A percentile compares a stretch with the other conserved stretches of the same genome.
phyloP scores from a whole-genome alignment of 2,113 vertebrate species.

The Diadophis punctatus region DNA sequence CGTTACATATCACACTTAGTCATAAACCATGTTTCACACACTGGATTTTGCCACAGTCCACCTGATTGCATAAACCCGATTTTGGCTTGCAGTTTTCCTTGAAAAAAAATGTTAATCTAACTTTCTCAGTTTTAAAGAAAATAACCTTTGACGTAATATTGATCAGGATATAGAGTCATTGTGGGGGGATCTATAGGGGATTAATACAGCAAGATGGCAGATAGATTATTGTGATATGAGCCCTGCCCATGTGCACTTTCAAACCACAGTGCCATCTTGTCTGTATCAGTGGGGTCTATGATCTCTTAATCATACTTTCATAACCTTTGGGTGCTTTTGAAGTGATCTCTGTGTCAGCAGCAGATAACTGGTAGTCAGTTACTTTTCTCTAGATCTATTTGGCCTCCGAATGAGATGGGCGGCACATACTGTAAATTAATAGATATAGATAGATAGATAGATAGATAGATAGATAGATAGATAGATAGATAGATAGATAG shows the following conservation, averaged over 20 bases:
- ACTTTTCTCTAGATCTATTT: neutral
- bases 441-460: too few species aligned
- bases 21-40: neutral
- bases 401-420: neutral
- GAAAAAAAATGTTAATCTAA: neutral
- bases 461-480: neutral
- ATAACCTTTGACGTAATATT: neutral
- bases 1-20: neutral
- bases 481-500: neutral
- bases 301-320: neutral
- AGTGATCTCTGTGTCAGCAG: neutral
- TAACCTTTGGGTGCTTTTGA: neutral
- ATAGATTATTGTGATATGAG: neutral
- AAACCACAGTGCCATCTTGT: neutral
- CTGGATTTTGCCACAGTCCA: neutral
- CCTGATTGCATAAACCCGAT: neutral
- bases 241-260: neutral
- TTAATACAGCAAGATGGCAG: neutral
- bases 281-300: neutral
- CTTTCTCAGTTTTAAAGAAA: neutral
- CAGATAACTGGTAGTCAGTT: neutral
- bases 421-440: neutral
- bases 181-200: neutral
- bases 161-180: neutral
- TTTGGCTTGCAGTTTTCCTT: neutral